phyloP scores from a whole-genome alignment of 2,113 vertebrate genomes.

The Tenebrosternarchus preto region DNA sequence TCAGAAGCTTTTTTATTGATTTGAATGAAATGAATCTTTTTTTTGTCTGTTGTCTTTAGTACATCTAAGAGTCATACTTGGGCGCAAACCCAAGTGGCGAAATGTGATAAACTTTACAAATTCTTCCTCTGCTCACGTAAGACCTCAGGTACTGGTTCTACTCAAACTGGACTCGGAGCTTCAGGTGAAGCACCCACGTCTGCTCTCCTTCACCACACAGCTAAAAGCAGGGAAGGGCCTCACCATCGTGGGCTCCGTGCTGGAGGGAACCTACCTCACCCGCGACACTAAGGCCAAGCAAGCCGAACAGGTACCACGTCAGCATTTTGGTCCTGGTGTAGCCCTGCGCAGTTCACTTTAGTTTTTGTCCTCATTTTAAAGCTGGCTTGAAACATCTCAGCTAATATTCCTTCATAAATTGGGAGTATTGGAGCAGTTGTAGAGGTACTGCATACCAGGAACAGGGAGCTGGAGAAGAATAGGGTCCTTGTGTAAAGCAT shows the following conservation, averaged over 20 bases:
- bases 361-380: not conserved
- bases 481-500: not conserved
- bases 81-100: not conserved
- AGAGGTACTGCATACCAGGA: not conserved
- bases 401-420: not conserved
- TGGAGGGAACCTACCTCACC: slow-evolving; percentile 89
- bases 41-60: not conserved
- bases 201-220: slow-evolving; percentile 90
- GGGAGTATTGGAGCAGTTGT: not conserved
- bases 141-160: slow-evolving; percentile 91
- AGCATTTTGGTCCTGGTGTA: not conserved
- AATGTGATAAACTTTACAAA: not conserved
- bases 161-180: slow-evolving; percentile 85
- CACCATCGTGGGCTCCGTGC: slow-evolving; percentile 90
- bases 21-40: not conserved
- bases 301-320: slow-evolving; percentile 83
- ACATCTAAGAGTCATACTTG: too few species aligned
- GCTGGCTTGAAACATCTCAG: not conserved
- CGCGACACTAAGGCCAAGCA: slow-evolving; percentile 81
- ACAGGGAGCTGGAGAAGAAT: not conserved
- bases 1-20: not conserved
- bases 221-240: slow-evolving; percentile 95
- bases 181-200: slow-evolving; percentile 85
- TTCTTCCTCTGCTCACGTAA: slow-evolving; percentile 53
- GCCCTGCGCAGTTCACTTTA: not conserved